Conservation (phyloP, 1,140 invertebrate species). For the Cotesia typhae region DNA sequence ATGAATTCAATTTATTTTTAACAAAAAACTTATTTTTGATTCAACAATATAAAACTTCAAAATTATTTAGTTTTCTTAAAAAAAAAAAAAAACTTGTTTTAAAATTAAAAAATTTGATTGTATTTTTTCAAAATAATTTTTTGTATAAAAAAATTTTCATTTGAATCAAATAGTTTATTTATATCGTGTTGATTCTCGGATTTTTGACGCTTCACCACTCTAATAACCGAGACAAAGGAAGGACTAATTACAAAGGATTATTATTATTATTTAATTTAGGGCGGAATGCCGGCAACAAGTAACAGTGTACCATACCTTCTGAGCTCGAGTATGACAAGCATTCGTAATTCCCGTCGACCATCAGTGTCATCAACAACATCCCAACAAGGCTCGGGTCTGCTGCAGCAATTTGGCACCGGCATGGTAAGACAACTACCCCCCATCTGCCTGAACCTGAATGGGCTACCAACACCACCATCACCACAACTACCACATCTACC, state of each 20-base stretch:
- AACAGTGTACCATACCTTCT: slow-evolving; percentile 85
- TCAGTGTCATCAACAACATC: slow-evolving; percentile 66
- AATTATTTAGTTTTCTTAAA: too few relatives aligned
- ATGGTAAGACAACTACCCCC: slow-evolving; percentile 84
- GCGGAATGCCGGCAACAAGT: slow-evolving; percentile 87
- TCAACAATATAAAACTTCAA: too few relatives aligned
- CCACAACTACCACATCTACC: slow-evolving; percentile 40
- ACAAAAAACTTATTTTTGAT: too few relatives aligned
- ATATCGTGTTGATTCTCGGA: too few relatives aligned
- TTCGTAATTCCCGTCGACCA: slow-evolving; percentile 77
- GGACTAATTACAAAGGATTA: slow-evolving; percentile 12
- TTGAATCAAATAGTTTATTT: too few relatives aligned
- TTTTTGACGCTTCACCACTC: too few relatives aligned
- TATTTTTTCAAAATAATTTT: too few relatives aligned
- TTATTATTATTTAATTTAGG: slow-evolving; percentile 64
- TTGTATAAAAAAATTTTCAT: too few relatives aligned
- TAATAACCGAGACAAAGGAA: too few relatives aligned
- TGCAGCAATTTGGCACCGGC: slow-evolving; percentile 85
- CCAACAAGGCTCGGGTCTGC: slow-evolving; percentile 76
- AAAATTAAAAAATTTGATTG: too few relatives aligned
- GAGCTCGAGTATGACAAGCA: slow-evolving; percentile 83
- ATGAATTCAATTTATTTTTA: too few relatives aligned
- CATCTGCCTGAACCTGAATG: slow-evolving; percentile 72
- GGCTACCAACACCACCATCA: slow-evolving; percentile 58
- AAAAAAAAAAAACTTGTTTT: too few relatives aligned